Conservation (phyloP, 1,140 invertebrate genomes). For the Neodiprion pinetum region DNA sequence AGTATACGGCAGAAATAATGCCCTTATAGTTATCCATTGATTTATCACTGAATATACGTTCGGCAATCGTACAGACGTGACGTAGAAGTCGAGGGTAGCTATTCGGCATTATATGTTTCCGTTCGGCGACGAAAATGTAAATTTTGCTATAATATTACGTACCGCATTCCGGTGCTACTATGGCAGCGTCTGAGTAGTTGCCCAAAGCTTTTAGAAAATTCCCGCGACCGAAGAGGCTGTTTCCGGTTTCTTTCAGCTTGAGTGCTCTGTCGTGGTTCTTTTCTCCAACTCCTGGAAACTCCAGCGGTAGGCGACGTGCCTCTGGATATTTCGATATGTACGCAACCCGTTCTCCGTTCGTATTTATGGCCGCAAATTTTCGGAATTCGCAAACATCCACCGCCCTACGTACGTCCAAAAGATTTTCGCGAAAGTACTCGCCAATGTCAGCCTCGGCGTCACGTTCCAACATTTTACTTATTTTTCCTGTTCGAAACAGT, state of each 20-base stretch:
- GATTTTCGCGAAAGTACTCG: slow-evolving; percentile 49
- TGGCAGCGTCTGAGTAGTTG: slow-evolving; percentile 76
- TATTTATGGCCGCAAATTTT: slow-evolving; percentile 39
- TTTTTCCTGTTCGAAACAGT: too few species aligned
- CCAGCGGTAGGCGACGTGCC: slow-evolving; percentile 41
- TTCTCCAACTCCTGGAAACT: slow-evolving; percentile 39
- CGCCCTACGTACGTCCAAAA: slow-evolving; percentile 41
- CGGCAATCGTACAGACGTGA: too few species aligned
- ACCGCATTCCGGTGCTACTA: slow-evolving; percentile 71
- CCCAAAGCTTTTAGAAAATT: slow-evolving; percentile 77
- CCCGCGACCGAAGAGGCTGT: slow-evolving; percentile 78
- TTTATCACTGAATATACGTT: too few species aligned
- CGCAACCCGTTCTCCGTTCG: slow-evolving; percentile 41
- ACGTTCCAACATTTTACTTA: slow-evolving; percentile 31
- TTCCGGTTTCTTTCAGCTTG: slow-evolving; percentile 77
- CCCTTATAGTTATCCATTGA: too few species aligned
- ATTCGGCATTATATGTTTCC: too few species aligned
- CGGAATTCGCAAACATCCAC: slow-evolving; percentile 40
- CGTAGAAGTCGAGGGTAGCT: too few species aligned
- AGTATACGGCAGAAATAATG: too few species aligned
- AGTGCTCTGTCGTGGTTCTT: slow-evolving; percentile 73
- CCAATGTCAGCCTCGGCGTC: slow-evolving; percentile 40
- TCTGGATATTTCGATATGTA: slow-evolving; percentile 51
- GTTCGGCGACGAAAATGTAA: neutral
- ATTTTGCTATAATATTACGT: slow-evolving; percentile 34